Base-by-base conservation (phyloP, 2,113 vertebrate species). In the Oplegnathus fasciatus region DNA sequence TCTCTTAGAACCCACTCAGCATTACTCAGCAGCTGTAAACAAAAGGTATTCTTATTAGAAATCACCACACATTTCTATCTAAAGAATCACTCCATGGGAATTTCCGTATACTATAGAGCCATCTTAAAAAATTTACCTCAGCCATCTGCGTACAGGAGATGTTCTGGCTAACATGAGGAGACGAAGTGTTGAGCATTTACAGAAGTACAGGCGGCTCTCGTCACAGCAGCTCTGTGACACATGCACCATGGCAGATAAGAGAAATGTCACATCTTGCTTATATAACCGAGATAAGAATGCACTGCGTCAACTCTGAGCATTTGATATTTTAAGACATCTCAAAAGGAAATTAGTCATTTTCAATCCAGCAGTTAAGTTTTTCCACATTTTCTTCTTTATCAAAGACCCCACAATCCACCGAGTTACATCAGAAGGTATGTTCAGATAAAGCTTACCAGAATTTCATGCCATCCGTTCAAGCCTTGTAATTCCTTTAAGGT, bases 381-480 rank as follows among this genome's bases (percentile, higher is more conserved):
- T 17, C 7, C 1, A 48, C 6, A 28, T 17, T 40, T 54, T 30
- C 11, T 44, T 26, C 3, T 60, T 4, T 9, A 1, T 40, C 46
- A 48, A 64, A 37, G 20, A 70, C 4, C 4, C 11, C 5, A 37
- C 54, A 55, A 77, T 62, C 8, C 22, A 62, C 37, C 1, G 54
- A 4, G 30, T 54, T 14, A 26, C 1, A 2, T 9, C 11, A 17
- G 3, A 6, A 58, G 46, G 52, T 28, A 28, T 14, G 32, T 22
- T 32, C 0, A 55, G 73, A 85, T 70, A 60, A 76, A 54, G 11
- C 78, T 88, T 81, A 88, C 88, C 85, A 81, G 58, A 72, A 81
- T 20, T 13, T 78, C 30, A 28, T 34, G 30, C 14, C 11, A 0
- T 54, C n/a, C 22, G 30, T 37, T 37, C 7, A 8, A 30, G 8